Conservation (phyloP, 2,797 vertebrate species). For the Spinus pinus region DNA sequence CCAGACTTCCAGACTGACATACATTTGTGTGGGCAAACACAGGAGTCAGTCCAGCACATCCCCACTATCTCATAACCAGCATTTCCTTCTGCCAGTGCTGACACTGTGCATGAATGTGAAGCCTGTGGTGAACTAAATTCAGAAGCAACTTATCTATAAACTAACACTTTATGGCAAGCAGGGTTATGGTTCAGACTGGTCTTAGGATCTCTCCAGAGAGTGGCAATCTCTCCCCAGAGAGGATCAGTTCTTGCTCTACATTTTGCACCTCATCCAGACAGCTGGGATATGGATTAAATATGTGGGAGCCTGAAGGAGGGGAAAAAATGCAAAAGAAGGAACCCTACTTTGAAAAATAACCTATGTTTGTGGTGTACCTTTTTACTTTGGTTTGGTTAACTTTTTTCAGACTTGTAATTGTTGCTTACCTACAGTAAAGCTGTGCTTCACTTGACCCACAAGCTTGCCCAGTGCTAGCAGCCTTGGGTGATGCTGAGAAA, state of each 20-base stretch:
- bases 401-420: neutral
- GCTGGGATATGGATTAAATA: neutral
- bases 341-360: neutral
- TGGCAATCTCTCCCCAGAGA: neutral
- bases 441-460: neutral
- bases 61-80: neutral
- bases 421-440: neutral
- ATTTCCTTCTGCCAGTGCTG: neutral
- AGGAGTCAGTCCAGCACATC: neutral
- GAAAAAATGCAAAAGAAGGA: neutral
- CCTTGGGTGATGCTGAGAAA: neutral
- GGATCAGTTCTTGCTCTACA: neutral
- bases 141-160: neutral
- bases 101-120: neutral
- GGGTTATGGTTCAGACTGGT: neutral
- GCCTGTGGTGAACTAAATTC: neutral
- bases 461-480: neutral
- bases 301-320: neutral
- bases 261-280: neutral
- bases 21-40: neutral
- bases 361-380: neutral
- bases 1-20: neutral
- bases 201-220: neutral
- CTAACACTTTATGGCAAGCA: neutral
- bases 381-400: neutral